A percentile compares a stretch with the other conserved stretches of the same genome.
Conservation (phyloP, 2,797 vertebrate species). For the Mergus octosetaceus region DNA sequence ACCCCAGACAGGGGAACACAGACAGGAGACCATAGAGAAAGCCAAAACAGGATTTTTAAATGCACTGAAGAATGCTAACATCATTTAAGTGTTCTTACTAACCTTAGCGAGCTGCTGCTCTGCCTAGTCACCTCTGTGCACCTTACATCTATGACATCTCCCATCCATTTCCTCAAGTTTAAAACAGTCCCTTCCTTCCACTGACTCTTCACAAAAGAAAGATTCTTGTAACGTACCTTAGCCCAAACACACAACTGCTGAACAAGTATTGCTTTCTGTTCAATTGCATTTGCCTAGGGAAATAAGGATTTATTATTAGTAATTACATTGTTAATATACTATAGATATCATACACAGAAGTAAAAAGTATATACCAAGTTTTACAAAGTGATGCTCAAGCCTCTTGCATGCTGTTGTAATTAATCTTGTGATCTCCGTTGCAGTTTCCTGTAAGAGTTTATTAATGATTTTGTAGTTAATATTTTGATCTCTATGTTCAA, state of each 20-base stretch:
- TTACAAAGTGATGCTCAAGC: neutral
- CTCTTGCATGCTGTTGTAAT: neutral
- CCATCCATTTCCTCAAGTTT: neutral
- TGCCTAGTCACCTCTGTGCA: neutral
- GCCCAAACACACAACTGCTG: rapidly evolving
- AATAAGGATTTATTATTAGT: neutral
- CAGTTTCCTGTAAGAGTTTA: neutral
- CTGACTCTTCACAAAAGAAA: neutral
- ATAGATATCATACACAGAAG: neutral
- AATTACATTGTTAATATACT: too few species aligned
- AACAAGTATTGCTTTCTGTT: neutral
- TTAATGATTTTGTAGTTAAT: rapidly evolving
- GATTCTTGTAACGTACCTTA: neutral
- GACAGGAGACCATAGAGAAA: neutral
- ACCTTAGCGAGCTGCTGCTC: neutral
- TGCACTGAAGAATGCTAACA: neutral
- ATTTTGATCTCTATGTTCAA: conserved; percentile 47
- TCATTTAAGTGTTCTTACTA: neutral
- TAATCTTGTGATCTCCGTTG: rapidly evolving
- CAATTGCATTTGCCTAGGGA: neutral
- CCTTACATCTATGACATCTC: neutral
- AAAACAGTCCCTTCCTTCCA: neutral
- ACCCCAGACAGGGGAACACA: neutral
- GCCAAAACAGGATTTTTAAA: neutral
- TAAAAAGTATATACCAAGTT: neutral